Conservation (phyloP, 64 coral and sea anemone genomes). For the Montipora efflorescens region DNA sequence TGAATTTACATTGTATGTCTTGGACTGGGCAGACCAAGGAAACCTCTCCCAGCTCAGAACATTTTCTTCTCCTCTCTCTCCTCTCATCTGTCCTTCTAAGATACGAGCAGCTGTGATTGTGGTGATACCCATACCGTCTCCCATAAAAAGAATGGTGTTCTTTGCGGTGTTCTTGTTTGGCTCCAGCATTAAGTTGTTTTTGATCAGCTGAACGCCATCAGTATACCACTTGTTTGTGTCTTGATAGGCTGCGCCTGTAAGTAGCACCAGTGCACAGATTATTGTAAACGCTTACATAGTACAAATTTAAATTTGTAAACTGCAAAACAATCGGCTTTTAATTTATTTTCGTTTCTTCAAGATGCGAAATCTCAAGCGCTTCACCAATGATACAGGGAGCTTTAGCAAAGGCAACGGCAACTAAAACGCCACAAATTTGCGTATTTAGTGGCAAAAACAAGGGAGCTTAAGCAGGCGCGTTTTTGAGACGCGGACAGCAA, state of each 20-base stretch:
- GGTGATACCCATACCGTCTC: slow-evolving; percentile 55
- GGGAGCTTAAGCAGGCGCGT: too few species aligned
- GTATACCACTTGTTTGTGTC: slow-evolving; percentile 53
- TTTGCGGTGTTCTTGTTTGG: slow-evolving; percentile 52
- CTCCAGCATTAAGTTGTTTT: background rate
- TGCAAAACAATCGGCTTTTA: too few species aligned
- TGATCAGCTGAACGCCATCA: slow-evolving; percentile 27
- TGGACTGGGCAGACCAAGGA: slow-evolving; percentile 43
- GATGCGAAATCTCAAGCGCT: too few species aligned
- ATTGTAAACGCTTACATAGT: background rate
- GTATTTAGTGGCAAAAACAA: too few species aligned
- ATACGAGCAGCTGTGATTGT: slow-evolving; percentile 58
- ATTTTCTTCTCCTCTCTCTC: slow-evolving; percentile 42
- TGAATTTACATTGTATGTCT: slow-evolving; percentile 60
- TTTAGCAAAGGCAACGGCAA: too few species aligned
- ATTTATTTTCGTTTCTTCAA: too few species aligned
- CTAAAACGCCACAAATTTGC: too few species aligned
- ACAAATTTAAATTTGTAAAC: background rate
- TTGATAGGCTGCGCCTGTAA: slow-evolving; percentile 4
- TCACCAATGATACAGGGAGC: too few species aligned
- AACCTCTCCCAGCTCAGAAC: slow-evolving; percentile 58
- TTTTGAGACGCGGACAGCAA: too few species aligned
- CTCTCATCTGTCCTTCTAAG: slow-evolving; percentile 46
- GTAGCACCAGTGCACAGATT: background rate
- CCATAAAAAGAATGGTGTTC: slow-evolving; percentile 55